Conservation (phyloP, 2,797 vertebrate genomes). For the Enteromius fasciolatus region DNA sequence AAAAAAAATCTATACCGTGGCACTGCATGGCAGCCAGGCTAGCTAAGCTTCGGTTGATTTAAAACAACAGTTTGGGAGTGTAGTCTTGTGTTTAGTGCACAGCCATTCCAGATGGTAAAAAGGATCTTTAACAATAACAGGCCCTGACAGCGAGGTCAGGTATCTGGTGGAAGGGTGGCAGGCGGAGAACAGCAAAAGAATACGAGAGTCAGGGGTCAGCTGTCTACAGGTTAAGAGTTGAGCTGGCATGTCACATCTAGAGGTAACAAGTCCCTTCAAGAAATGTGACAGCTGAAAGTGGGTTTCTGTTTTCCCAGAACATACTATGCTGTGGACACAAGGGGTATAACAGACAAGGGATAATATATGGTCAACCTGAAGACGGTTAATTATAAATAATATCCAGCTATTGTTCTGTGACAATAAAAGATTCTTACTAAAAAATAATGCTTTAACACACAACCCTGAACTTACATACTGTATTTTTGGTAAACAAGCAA, state of each 20-base stretch:
- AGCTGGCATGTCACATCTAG: slow-evolving; percentile 76
- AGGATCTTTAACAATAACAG: slow-evolving; percentile 60
- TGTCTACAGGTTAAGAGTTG: slow-evolving; percentile 76
- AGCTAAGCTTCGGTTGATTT: slow-evolving; percentile 38
- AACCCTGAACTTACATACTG: background rate
- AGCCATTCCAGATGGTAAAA: slow-evolving; percentile 59
- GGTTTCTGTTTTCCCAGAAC: slow-evolving; percentile 69
- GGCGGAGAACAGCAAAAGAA: slow-evolving; percentile 54
- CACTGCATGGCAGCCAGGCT: slow-evolving; percentile 21
- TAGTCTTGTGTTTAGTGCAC: slow-evolving; percentile 50
- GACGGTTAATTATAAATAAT: background rate
- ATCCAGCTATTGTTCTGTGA: background rate
- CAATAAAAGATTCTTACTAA: background rate
- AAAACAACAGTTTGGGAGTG: slow-evolving; percentile 49
- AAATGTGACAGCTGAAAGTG: slow-evolving; percentile 65
- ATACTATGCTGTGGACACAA: slow-evolving; percentile 58
- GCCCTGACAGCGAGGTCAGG: slow-evolving; percentile 72
- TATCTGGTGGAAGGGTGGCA: slow-evolving; percentile 57
- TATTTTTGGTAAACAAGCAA: background rate
- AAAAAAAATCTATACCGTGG: slow-evolving; percentile 18
- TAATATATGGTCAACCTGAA: slow-evolving; percentile 64
- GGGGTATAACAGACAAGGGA: slow-evolving; percentile 62
- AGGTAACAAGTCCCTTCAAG: slow-evolving; percentile 69
- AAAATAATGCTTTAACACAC: slow-evolving; percentile 16
- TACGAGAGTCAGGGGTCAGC: slow-evolving; percentile 73